Percentiles rank a stretch among this genome's conserved stretches.
Conservation (phyloP, 1,140 invertebrate genomes). For the Sitophilus oryzae region DNA sequence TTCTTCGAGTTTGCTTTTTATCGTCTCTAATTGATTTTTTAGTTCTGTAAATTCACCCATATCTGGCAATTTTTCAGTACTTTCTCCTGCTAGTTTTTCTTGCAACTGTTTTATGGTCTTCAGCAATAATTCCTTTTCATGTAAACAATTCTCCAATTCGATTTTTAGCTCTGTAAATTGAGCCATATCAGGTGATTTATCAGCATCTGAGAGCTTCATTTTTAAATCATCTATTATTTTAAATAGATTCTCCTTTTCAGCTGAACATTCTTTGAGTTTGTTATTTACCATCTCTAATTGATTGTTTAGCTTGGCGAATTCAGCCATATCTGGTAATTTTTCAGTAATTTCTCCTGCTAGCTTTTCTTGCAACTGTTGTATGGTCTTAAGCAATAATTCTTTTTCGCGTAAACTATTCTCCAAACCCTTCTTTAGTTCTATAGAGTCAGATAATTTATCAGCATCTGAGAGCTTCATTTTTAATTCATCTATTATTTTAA, state of each 20-base stretch:
- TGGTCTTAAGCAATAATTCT: conserved; percentile 6
- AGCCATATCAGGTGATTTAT: conserved; percentile 1
- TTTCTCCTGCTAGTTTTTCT: background rate
- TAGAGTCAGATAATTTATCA: background rate
- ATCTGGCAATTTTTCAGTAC: background rate
- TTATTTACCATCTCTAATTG: background rate
- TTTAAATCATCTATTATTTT: conserved; percentile 7
- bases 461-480: conserved; percentile 6
- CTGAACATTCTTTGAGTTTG: conserved; percentile 6
- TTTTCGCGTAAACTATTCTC: conserved; percentile 11
- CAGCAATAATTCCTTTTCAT: conserved; percentile 14
- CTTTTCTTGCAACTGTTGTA: conserved; percentile 6
- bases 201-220: too few species aligned
- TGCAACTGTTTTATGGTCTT: conserved; percentile 10
- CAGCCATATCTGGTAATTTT: background rate
- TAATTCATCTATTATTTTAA: conserved; percentile 13
- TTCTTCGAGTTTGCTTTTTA: conserved; percentile 13
- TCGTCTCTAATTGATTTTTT: background rate
- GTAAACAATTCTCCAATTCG: conserved; percentile 2
- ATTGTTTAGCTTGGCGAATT: background rate
- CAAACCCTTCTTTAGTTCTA: conserved; percentile 1
- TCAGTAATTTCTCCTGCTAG: background rate
- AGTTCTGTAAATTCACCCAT: background rate
- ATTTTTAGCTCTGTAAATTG: background rate
- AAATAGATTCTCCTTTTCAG: conserved; percentile 1